Evolutionary conservation across 2,113 vertebrate species (phyloP), one percentile per base, ranked within the genome.

Genomic region (Caranx ignobilis): DNA sequence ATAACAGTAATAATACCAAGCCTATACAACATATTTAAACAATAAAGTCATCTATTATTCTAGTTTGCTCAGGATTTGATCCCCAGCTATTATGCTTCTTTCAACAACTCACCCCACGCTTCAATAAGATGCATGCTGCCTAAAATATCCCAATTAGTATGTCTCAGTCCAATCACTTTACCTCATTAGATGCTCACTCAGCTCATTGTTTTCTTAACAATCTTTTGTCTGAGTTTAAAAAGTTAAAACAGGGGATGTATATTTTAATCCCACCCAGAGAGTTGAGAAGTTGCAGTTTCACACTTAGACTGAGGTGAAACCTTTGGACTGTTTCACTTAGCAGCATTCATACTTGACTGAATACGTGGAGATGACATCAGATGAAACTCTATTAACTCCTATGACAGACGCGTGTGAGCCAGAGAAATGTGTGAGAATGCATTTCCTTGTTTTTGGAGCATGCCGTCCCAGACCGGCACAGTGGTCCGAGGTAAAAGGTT

Each of bases 361-460:
- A 52, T 71, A 71, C 47, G 5, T 55, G n/a, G 18, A 13, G 35
- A 71, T 61, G 60, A 82, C 59, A 56, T 79, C 41, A 79, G 34
- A 45, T 13, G 16, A 75, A 83, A 83, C 73, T 75, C 26, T 15
- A 19, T 80, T 50, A 71, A 54, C 74, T 88, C 32, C 10, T 18
- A 8, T 35, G 45, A 68, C 59, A 73, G 47, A 70, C 47, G 43
- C 4, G 19, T 48, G 21, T 3, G 19, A 19, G n/a, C 47, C 3
- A 47, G 37, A 67, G 32, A 82, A 56, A 66, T 57, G 64, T 64
- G 61, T 39, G 56, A 67, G 21, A 84, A 35, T 47, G 34, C 45
- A 74, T 52, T 79, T 78, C 73, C 78, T 82, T 84, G 71, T 77
- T 77, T 82, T 57, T 47, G 45, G 60, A 81, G 60, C 69, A 62